Percentiles rank a stretch among this genome's conserved stretches.
phyloP scores from a whole-genome alignment of 2,113 vertebrate genomes.

The Oxyura jamaicensis region DNA sequence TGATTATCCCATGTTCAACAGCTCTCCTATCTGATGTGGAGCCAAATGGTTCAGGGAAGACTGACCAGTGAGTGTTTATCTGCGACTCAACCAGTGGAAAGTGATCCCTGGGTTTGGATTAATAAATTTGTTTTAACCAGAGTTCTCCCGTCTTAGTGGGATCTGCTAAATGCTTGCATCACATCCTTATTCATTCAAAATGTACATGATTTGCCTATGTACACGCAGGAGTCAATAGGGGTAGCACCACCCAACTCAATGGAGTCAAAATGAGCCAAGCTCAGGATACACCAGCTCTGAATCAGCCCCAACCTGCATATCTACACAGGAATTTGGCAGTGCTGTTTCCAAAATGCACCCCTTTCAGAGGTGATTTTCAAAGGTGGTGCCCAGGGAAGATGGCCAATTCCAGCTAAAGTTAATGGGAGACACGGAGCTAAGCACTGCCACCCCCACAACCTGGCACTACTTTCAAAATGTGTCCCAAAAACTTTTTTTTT shows the following conservation, averaged over 20 bases:
- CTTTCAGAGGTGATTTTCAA: background rate
- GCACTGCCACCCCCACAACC: background rate
- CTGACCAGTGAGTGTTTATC: background rate
- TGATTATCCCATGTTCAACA: background rate
- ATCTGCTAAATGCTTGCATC: background rate
- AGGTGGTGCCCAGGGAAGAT: background rate
- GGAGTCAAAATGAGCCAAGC: accelerated
- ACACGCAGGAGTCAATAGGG: background rate
- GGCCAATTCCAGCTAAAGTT: background rate
- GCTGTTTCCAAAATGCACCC: background rate
- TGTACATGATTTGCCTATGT: accelerated
- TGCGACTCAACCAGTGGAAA: background rate
- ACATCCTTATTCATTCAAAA: background rate
- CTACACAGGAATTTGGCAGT: background rate
- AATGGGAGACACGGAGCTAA: background rate
- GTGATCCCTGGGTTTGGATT: background rate
- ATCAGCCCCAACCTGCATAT: background rate
- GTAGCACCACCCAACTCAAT: background rate
- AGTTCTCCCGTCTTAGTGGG: background rate
- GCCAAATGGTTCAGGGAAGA: background rate
- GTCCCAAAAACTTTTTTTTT: background rate
- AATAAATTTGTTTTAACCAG: background rate
- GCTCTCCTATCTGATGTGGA: background rate
- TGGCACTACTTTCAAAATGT: background rate
- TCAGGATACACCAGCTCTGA: background rate